Evolutionary conservation across 2,888 invertebrate species (phyloP), one percentile per base, ranked within the genome.

Genomic region (Xestia rhomboidea): DNA sequence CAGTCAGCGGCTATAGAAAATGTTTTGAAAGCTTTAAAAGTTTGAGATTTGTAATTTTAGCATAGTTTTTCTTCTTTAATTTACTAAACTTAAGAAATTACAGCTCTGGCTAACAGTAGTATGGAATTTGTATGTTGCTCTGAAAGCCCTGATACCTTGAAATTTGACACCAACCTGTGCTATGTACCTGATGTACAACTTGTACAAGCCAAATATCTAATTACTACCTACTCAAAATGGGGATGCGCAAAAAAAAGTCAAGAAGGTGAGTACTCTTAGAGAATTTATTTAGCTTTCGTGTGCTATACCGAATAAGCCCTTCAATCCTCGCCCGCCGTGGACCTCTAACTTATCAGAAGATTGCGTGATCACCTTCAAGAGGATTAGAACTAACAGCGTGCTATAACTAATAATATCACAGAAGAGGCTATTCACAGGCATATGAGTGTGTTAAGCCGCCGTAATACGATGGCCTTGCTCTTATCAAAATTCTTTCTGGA

Each of bases 1-100:
- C 41, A 77, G 54, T 85, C 77, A 83, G 86, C 88, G 83, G 81
- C 81, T 85, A 69, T 83, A 60, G 30, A 78, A 86, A 76, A 57
- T 70, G 46, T 41, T 68, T 68, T 64, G 27, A 57, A 67, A 68
- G 21, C 13, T 41, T 8, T 3, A 64, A 38, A 34, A 34, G 11
- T 67, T 51, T 18, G 8, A 27, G 11, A 38, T 10, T 38, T n/a
- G 1, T 44, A 0, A 44, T 41, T 67, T 60, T 30, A 8, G 1
- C 3, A 11, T 15, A 38, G 0, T 11, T 15, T 6, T 41, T 6
- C 18, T 41, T 6, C 13, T n/a, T 2, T 38, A 0, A 30, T 57
- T 68, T 27, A 7, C 18, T n/a, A 24, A 41, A 62, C 11, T 54
- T 21, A 27, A 63, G 18, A 62, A 63, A 46, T 0, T 38, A 44